Evolutionary conservation across 2,113 vertebrate genomes (phyloP), one percentile per base, ranked within the genome.

Genomic region (Melospiza melodia): DNA sequence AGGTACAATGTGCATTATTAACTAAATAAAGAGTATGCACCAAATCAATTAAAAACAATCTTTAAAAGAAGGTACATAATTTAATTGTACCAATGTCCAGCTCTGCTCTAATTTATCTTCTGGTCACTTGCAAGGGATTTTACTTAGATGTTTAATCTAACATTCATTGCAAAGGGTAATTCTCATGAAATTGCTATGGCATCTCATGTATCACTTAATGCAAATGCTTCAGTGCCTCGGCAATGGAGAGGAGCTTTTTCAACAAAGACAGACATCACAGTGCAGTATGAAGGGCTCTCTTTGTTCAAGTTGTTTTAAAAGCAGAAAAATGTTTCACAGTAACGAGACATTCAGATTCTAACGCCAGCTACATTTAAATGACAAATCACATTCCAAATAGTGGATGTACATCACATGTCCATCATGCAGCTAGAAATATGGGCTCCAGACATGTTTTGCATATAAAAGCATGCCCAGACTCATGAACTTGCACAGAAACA

Each of bases 21-120:
- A 96, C 96, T 94, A 91, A 95, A 79, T 96, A 84, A 98, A 97
- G 97, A 97, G 90, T 96, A 96, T 97, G 94, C 77, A 89, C 84
- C 97, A 98, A 97, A 98, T 97, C 97, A 97, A 98, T 98, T 98
- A 98, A 98, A 98, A 98, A 93, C 87, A 97, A 93, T 97, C 97
- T 98, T 98, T 97, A 97, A 96, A 96, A 97, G 94, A 97, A 97
- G 91, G 94, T 89, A 94, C 91, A 96, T 97, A 96, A 98, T 98
- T 98, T 97, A 97, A 94, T 94, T 95, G 94, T 91, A 97, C 79
- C 86, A 92, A 96, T 75, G 74, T 96, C 95, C 82, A 74, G 90
- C 82, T 95, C 93, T 71, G 91, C 55, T 97, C 95, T 96, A 96
- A 98, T 98, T 98, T 96, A 97, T 98, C 96, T 98, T 96, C 96